Evolutionary conservation across 2,797 vertebrate genomes (phyloP).

Genomic region (Myotis findleyi): DNA sequence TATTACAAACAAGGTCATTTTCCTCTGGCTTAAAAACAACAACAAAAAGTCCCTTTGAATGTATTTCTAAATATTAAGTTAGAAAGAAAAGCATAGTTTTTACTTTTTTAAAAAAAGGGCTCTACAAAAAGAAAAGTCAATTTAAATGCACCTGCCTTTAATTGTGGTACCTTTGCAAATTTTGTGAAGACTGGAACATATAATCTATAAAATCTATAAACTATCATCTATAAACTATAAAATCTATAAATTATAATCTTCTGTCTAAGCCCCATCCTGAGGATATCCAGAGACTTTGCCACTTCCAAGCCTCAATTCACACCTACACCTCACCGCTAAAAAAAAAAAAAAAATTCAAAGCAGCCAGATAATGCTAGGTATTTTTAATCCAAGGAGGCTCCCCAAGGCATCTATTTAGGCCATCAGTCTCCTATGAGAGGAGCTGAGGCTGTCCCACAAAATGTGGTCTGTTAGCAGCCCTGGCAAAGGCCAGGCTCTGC

Average conservation of each 20-base stretch:
- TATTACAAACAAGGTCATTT: background rate
- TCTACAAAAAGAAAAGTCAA: background rate
- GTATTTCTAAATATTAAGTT: background rate
- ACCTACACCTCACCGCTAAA: background rate
- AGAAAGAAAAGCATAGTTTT: conserved; percentile 35
- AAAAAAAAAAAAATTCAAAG: conserved; percentile 1
- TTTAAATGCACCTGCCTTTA: conserved; percentile 15
- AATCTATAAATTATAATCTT: background rate
- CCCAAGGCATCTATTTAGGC: conserved; percentile 47
- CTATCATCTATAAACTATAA: background rate
- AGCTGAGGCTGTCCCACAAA: conserved; percentile 26
- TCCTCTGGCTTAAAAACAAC: background rate
- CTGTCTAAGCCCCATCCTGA: background rate
- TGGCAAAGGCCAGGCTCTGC: background rate
- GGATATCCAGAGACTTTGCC: background rate
- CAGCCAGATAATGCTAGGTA: conserved; percentile 20
- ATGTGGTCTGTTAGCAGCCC: background rate
- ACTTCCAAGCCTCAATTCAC: conserved; percentile 44
- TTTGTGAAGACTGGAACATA: background rate
- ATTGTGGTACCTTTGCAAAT: conserved; percentile 20
- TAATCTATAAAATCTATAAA: background rate
- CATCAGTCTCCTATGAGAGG: conserved; percentile 21
- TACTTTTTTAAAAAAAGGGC: background rate
- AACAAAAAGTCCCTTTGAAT: background rate
- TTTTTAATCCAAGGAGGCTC: conserved; percentile 64